phyloP scores from a whole-genome alignment of 2,113 vertebrate species.

The Delphinapterus leucas region DNA sequence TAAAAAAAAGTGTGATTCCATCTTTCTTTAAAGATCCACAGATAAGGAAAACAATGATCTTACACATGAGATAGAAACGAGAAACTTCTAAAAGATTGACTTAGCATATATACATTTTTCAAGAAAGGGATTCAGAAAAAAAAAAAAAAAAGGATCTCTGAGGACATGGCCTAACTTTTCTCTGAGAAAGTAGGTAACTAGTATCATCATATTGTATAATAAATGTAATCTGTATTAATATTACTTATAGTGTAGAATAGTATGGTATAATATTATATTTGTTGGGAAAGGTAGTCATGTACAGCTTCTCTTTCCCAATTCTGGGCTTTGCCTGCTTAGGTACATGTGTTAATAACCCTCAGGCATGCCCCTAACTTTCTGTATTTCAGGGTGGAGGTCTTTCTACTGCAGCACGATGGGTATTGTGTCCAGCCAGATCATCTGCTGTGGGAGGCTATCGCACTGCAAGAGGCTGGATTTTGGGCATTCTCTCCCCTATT shows the following conservation, averaged over 20 bases:
- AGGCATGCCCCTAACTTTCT: not conserved
- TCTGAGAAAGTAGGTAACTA: not conserved
- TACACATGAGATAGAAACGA: not conserved
- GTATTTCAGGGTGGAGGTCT: not conserved
- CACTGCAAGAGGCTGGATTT: not conserved
- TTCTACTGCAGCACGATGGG: not conserved
- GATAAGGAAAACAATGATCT: not conserved
- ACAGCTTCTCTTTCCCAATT: not conserved
- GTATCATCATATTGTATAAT: not conserved
- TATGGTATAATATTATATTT: not conserved
- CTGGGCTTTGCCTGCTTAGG: not conserved
- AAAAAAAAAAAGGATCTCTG: not conserved
- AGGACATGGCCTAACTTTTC: not conserved
- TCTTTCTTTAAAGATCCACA: not conserved
- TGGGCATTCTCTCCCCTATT: not conserved
- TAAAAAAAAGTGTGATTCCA: not conserved
- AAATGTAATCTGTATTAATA: not conserved
- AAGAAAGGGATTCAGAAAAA: not conserved
- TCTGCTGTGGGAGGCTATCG: accelerated
- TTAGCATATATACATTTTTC: not conserved
- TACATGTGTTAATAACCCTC: accelerated
- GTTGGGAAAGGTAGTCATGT: not conserved
- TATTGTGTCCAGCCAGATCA: accelerated
- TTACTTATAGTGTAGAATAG: not conserved
- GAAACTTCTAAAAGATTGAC: not conserved